These are phyloP conservation scores for Caenorhabditis japonica DNA, from an alignment of 2,888 invertebrate species.

Conservation along the genomic window DNA sequence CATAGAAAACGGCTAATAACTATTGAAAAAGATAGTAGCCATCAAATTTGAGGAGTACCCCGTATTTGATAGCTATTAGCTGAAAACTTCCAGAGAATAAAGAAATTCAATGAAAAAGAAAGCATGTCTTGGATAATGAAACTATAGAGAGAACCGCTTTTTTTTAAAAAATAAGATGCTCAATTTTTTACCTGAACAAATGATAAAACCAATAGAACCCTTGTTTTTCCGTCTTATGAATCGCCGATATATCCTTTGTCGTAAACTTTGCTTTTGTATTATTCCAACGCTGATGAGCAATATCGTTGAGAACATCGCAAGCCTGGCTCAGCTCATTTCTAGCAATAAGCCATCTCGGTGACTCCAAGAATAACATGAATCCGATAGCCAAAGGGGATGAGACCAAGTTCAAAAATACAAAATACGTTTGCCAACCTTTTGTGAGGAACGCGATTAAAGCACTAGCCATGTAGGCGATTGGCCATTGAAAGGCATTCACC, in stretches of 20 bases:
- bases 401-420: constrained; percentile 74
- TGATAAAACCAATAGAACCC: constrained; percentile 71
- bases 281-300: constrained; percentile 74
- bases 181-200: constrained; percentile 63
- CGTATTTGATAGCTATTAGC: no score
- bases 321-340: constrained; percentile 65
- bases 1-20: no score
- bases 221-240: constrained; percentile 60
- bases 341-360: constrained; percentile 72
- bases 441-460: constrained; percentile 71
- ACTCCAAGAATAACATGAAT: constrained; percentile 73
- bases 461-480: constrained; percentile 72
- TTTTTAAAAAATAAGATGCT: no score
- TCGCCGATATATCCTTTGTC: constrained; percentile 62
- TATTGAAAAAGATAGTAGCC: no score
- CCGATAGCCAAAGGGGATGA: constrained; percentile 69
- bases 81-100: no score
- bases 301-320: constrained; percentile 72
- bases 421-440: constrained; percentile 72
- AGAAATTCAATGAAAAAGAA: no score
- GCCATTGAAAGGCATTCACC: constrained; percentile 67
- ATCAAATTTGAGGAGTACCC: no score
- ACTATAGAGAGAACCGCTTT: no score
- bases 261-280: constrained; percentile 69
- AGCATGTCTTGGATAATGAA: no score